Evolutionary conservation across 1,140 invertebrate species (phyloP), one percentile per base, ranked within the genome.

Genomic region (Augochlora pura): DNA sequence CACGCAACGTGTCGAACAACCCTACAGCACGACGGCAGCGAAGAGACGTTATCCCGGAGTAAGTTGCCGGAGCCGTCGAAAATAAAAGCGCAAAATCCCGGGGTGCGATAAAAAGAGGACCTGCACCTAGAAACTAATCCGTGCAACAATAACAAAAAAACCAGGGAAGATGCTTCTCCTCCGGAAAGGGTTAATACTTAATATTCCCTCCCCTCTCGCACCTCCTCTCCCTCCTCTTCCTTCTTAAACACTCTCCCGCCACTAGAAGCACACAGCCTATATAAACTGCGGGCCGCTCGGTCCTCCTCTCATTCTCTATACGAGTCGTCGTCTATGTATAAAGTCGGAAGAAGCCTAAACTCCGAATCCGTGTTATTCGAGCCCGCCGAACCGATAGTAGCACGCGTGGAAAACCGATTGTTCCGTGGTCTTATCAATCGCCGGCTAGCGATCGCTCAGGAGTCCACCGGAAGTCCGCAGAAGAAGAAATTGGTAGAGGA

Each of bases 261-360:
- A 57, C 87, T 90, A 89, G 54, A 57, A n/a, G 87, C 88, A 85
- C 88, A 85, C 90, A 86, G 84, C 86, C 90, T 92, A 91, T 92
- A 92, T 92, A 92, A 91, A 88, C 91, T 82, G 86, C 76, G 81
- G 86, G 80, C 84, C 87, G 84, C 81, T 87, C 89, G 84, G 87
- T 86, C 89, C 88, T 88, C 86, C 90, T 86, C 87, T 89, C 91
- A 91, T 85, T 91, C 90, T 88, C 90, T 88, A 90, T 88, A 92
- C 86, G 86, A 88, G 90, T 87, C 89, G 87, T 85, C 87, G 89
- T 90, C 85, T 89, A 91, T 88, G 90, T 90, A 80, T 87, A 85
- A 90, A 87, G 84, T 86, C 83, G 65, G 49, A 63, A 59, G 49
- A 63, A 52, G 57, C 16, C 21, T 57, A 57, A 73, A n/a, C 66